Base-by-base conservation (phyloP, 2,797 vertebrate genomes). In the Sebastes variabilis region DNA sequence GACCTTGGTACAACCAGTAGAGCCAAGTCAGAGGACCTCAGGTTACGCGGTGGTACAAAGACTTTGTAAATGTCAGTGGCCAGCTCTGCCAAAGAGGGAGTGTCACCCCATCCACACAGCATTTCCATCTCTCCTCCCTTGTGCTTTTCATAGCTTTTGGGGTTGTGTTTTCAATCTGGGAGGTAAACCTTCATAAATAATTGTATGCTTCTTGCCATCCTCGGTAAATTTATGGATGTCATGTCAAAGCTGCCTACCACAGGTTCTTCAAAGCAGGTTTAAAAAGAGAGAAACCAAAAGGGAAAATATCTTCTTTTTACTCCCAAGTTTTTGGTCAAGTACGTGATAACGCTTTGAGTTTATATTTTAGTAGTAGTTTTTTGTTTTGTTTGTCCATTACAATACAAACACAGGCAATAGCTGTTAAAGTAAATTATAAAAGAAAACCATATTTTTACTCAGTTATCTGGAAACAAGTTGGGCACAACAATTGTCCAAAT, bases 171-270 rank as follows among this genome's bases (percentile, higher is more conserved):
- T 93, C 89, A 92, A 72, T 93, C 86, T 91, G 83, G 87, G 92
- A 89, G 91, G 87, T 90, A 80, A 92, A 82, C 81, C 88, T 86
- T 92, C 87, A 90, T 92, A 90, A 95, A 94, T 95, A 95, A 95
- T 95, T 92, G 87, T 72, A 94, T 86, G 89, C 80, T 89, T 72
- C 85, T 82, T 73, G 66, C 68, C 84, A 69, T 87, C 75, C 87
- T 87, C 61, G 60, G 87, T 86, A 75, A 84, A 91, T 93, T 89
- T 87, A 95, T 88, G 84, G 89, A 87, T 80, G 85, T 81, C 75
- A 36, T 83, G 89, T 89, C 68, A 75, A 84, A 92, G 85, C 77
- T 49, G 84, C 72, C 64, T 3, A 85, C 93, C 92, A 61, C 92
- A 91, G 76, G 72, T 72, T 80, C 83, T 66, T 87, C 77, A 88